Conservation (phyloP, 2,113 vertebrate species). For the Ptilonorhynchus violaceus region DNA sequence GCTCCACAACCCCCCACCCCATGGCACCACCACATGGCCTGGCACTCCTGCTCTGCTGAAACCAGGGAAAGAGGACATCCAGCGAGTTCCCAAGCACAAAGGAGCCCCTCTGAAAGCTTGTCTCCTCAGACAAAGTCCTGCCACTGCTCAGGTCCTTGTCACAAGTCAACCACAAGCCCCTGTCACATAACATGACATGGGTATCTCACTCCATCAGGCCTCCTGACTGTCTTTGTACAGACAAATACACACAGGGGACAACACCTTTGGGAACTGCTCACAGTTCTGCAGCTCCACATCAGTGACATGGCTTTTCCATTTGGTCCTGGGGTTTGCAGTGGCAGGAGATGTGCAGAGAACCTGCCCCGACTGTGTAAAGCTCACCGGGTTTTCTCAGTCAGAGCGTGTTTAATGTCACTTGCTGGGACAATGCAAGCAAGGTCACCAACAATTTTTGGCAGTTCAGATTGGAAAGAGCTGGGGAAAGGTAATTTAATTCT, state of each 20-base stretch:
- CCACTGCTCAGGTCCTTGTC: not conserved
- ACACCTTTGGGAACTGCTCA: not conserved
- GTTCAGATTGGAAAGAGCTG: not conserved
- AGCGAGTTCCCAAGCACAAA: not conserved
- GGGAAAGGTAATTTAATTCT: not conserved
- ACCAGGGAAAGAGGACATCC: not conserved
- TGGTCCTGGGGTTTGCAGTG: not conserved
- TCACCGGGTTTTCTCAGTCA: not conserved
- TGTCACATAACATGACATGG: not conserved
- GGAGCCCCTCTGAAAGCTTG: not conserved
- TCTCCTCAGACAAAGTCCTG: not conserved
- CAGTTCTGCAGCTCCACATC: not conserved
- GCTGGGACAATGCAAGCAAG: not conserved
- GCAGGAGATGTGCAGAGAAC: not conserved
- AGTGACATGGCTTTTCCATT: not conserved
- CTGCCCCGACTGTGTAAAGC: not conserved
- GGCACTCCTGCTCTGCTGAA: not conserved
- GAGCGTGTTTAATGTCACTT: not conserved
- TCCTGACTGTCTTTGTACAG: not conserved
- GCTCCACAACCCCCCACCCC: not conserved
- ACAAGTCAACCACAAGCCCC: not conserved
- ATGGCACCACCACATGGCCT: accelerated
- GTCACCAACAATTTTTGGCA: not conserved
- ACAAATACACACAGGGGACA: not conserved
- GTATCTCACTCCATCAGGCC: not conserved